These are phyloP conservation scores for Acronicta psi DNA, from an alignment of 2,888 invertebrate genomes.

Conservation along the genomic window DNA sequence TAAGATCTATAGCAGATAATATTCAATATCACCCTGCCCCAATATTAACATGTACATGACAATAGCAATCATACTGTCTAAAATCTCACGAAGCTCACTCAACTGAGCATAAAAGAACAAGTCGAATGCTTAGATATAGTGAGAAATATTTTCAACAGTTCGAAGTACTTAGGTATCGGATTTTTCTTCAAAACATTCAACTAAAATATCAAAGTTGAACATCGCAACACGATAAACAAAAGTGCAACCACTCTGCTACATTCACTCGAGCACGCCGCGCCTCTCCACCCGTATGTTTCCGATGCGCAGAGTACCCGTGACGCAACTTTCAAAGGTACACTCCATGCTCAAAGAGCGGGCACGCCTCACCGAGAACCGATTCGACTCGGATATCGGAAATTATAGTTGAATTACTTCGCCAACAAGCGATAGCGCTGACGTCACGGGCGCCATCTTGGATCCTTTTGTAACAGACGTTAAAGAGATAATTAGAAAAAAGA, in stretches of 20 bases:
- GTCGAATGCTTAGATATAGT: not conserved
- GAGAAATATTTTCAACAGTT: not conserved
- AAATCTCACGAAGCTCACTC: not conserved
- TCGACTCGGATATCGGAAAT: constrained; percentile 62
- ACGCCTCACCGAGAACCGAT: constrained; percentile 56
- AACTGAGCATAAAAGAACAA: not conserved
- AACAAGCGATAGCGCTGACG: constrained; percentile 60
- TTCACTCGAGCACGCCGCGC: constrained; percentile 24
- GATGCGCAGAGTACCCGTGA: constrained; percentile 38
- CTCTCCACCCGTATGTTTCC: constrained; percentile 43
- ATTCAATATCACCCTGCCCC: too few relatives aligned
- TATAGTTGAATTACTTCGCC: constrained; percentile 63
- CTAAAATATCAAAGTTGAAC: constrained; percentile 4
- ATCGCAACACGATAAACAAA: constrained; percentile 23
- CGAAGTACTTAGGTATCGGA: not conserved
- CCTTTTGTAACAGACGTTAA: constrained; percentile 56
- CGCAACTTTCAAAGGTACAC: constrained; percentile 60
- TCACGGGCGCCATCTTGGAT: constrained; percentile 54
- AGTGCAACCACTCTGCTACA: constrained; percentile 18
- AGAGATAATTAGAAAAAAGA: constrained; percentile 51
- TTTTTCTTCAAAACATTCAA: not conserved
- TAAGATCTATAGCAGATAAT: too few relatives aligned
- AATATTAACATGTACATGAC: too few relatives aligned
- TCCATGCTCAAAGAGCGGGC: constrained; percentile 56
- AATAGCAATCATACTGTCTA: too few relatives aligned